Conservation (phyloP, 37 sponge, comb jelly and placozoan species). For the Eunapius fragilis region DNA sequence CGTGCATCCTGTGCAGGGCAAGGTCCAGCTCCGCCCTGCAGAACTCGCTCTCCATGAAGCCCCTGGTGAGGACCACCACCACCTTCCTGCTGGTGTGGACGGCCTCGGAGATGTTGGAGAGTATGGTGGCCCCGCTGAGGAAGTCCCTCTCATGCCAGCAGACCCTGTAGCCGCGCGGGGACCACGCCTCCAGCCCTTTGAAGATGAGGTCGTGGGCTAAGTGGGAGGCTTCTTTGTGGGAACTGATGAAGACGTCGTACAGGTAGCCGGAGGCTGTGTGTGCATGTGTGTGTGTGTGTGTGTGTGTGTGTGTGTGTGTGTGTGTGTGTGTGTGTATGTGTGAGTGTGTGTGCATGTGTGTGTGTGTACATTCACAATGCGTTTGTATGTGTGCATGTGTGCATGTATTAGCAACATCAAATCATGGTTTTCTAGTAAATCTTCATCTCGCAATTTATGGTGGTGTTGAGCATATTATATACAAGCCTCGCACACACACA, state of each 20-base stretch:
- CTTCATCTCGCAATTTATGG: too few species aligned
- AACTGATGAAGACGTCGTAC: slow-evolving; percentile 44
- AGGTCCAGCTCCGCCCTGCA: slow-evolving; percentile 25
- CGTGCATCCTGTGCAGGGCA: slow-evolving; percentile 19
- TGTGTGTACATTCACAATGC: slow-evolving; percentile 20
- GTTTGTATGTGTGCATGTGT: slow-evolving; percentile 48
- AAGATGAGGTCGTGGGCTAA: slow-evolving; percentile 21
- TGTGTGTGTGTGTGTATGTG: slow-evolving; percentile 55
- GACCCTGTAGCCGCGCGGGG: slow-evolving; percentile 8
- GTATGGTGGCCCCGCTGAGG: slow-evolving; percentile 19
- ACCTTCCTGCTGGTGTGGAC: slow-evolving; percentile 40
- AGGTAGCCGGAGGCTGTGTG: slow-evolving; percentile 24
- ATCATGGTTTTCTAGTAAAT: too few species aligned
- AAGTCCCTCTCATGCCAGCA: slow-evolving; percentile 54
- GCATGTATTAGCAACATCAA: too few species aligned
- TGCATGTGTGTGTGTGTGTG: slow-evolving; percentile 30
- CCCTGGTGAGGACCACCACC: slow-evolving; percentile 39
- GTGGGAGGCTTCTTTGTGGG: slow-evolving; percentile 20
- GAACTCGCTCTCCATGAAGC: slow-evolving; percentile 32
- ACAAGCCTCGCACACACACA: too few species aligned
- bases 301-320: slow-evolving; percentile 57
- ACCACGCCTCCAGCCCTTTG: slow-evolving; percentile 12
- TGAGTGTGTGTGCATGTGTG: slow-evolving; percentile 48
- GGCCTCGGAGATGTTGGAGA: slow-evolving; percentile 27
- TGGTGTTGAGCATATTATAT: too few species aligned